These are phyloP conservation scores for Neomonachus schauinslandi DNA, from an alignment of 2,113 vertebrate genomes.

Conservation along the genomic window DNA sequence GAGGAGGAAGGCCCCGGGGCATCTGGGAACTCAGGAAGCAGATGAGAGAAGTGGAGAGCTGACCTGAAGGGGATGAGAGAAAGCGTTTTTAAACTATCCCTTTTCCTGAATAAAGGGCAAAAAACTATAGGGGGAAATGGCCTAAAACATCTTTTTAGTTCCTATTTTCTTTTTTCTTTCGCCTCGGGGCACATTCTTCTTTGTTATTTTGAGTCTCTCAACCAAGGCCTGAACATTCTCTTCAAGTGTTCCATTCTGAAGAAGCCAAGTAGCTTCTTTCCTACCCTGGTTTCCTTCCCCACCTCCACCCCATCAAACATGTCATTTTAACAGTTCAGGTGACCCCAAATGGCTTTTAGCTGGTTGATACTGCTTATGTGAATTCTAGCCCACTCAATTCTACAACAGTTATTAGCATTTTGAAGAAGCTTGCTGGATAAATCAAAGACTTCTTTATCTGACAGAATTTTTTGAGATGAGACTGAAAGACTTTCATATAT, in stretches of 20 bases:
- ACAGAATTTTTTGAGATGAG: background rate
- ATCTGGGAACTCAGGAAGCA: background rate
- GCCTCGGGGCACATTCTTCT: background rate
- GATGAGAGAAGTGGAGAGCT: background rate
- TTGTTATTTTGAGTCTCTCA: background rate
- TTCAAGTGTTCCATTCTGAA: background rate
- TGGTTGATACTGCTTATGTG: background rate
- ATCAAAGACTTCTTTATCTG: background rate
- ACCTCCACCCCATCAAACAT: background rate
- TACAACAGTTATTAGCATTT: background rate
- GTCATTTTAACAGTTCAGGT: background rate
- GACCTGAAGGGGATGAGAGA: background rate
- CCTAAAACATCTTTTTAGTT: background rate
- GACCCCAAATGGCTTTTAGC: background rate
- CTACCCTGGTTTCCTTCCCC: background rate
- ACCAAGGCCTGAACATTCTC: background rate
- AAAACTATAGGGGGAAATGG: background rate
- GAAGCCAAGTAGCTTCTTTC: background rate
- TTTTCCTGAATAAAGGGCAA: background rate
- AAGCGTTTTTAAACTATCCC: background rate
- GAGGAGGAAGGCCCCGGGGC: rapidly evolving
- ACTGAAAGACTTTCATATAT: background rate
- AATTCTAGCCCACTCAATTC: background rate
- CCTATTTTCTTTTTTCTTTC: background rate
- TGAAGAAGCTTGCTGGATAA: background rate